Percentiles rank a stretch among this genome's conserved stretches.
These are phyloP conservation scores for Varanus komodoensis DNA, from an alignment of 2,113 vertebrate species.

Conservation along the genomic window DNA sequence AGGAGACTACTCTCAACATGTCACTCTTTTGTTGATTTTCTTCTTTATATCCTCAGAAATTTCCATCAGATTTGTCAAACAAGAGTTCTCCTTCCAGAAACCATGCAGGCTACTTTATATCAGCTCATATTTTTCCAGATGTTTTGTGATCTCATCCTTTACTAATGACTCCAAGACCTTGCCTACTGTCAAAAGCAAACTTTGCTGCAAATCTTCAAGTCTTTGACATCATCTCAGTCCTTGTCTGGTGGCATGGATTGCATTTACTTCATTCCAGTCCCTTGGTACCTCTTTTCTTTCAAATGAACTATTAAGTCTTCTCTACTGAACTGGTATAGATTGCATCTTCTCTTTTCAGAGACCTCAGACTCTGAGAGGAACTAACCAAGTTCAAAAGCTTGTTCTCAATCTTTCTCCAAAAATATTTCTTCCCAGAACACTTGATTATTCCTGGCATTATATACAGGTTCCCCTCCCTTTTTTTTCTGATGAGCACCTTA, in stretches of 20 bases:
- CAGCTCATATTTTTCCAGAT: constrained; percentile 70
- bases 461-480: constrained; percentile 43
- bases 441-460: constrained; percentile 63
- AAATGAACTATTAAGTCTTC: constrained; percentile 42
- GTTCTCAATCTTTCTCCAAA: neutral
- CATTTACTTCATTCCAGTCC: constrained; percentile 50
- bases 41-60: constrained; percentile 32
- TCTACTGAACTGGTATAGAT: constrained; percentile 50
- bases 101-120: constrained; percentile 48
- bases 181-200: constrained; percentile 65
- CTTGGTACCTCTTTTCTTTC: constrained; percentile 42
- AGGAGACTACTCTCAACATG: neutral
- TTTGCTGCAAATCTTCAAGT: constrained; percentile 61
- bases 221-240: constrained; percentile 57
- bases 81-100: constrained; percentile 42
- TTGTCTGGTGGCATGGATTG: constrained; percentile 47
- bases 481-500: constrained; percentile 45
- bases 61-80: constrained; percentile 47
- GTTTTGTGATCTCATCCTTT: constrained; percentile 73
- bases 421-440: constrained; percentile 28
- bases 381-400: constrained; percentile 52
- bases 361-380: constrained; percentile 64
- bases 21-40: constrained; percentile 43
- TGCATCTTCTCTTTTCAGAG: constrained; percentile 63
- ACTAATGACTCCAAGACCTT: constrained; percentile 69